These are phyloP conservation scores for Trachythela sp. DNA, from an alignment of 64 coral and sea anemone species.

Conservation along the genomic window DNA sequence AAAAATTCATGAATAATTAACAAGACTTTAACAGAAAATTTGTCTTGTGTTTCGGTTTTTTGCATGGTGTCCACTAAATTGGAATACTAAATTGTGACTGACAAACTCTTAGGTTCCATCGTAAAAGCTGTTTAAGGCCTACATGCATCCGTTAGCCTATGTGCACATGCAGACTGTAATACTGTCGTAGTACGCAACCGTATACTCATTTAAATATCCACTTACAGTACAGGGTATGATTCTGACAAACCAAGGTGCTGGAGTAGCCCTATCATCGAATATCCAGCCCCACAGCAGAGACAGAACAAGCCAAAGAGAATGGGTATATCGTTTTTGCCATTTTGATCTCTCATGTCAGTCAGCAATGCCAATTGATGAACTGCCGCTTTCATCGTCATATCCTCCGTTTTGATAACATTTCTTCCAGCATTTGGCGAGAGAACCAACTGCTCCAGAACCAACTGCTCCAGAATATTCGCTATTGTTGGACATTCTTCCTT, in stretches of 20 bases:
- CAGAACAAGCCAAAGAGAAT: neutral
- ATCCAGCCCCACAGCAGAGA: neutral
- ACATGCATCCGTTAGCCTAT: neutral
- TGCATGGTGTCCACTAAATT: neutral
- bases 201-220: neutral
- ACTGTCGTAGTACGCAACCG: neutral
- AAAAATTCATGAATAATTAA: neutral
- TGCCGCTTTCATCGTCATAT: neutral
- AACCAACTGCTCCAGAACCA: too few species aligned
- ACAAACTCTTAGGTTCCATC: neutral
- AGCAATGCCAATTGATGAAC: neutral
- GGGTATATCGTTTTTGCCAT: neutral
- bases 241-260: slow-evolving; percentile 9
- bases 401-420: neutral
- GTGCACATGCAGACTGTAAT: too few species aligned
- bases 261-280: neutral
- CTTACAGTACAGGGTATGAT: neutral
- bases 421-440: neutral
- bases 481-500: neutral
- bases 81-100: neutral
- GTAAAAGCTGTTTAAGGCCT: neutral
- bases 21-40: neutral
- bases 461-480: neutral
- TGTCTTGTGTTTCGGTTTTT: too few species aligned
- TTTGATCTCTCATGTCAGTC: neutral